These are phyloP conservation scores for Blastobasis adustella DNA, from an alignment of 2,888 invertebrate species.

Conservation along the genomic window DNA sequence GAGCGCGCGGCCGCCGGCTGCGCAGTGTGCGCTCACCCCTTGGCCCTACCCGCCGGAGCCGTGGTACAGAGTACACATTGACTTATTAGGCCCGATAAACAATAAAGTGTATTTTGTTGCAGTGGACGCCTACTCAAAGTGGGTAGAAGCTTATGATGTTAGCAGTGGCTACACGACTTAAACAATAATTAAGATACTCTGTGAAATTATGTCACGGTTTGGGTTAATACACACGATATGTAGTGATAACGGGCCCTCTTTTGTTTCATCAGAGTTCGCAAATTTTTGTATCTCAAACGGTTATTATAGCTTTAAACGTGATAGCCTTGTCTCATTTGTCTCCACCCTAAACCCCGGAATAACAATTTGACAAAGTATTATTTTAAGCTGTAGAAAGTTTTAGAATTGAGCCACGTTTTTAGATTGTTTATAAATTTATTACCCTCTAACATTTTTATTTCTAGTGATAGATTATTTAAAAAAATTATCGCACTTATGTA, in stretches of 20 bases:
- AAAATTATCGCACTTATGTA: no score
- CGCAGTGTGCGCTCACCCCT: not conserved
- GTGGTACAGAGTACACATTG: slow-evolving; percentile 6
- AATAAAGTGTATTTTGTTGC: slow-evolving; percentile 9
- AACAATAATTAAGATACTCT: slow-evolving; percentile 7
- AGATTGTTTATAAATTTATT: no score
- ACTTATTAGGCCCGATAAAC: slow-evolving; percentile 14
- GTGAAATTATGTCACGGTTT: slow-evolving; percentile 2
- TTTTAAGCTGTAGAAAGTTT: no score
- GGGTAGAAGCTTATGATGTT: slow-evolving; percentile 14
- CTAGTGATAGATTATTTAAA: no score
- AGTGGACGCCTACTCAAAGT: slow-evolving; percentile 15
- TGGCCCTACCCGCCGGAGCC: slow-evolving; percentile 1
- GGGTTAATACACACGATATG: slow-evolving; percentile 4
- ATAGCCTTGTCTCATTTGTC: no score
- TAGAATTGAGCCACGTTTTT: no score
- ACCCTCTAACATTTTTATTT: no score
- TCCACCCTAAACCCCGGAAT: no score
- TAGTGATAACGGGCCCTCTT: slow-evolving; percentile 11
- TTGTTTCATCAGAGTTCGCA: slow-evolving; percentile 10
- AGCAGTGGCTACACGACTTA: not conserved
- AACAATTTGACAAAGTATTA: no score
- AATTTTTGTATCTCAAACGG: slow-evolving; percentile 8
- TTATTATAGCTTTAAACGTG: no score
- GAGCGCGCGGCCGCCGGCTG: not conserved